Base-by-base conservation (phyloP, 92 coral and sea anemone species). In the Montipora capitata region DNA sequence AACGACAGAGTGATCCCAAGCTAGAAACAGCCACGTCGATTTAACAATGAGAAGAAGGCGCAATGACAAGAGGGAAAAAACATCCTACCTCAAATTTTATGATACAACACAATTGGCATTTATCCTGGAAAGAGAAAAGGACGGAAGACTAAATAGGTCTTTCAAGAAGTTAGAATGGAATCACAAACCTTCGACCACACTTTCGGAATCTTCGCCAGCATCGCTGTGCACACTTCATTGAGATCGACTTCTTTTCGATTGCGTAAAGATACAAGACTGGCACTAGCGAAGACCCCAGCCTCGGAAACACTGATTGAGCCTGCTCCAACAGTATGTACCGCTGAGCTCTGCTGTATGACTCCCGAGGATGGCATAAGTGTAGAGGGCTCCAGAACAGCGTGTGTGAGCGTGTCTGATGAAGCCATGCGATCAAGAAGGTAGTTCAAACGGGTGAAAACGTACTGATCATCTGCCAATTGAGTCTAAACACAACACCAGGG, bases 211-310 rank as follows among this genome's bases (percentile, higher is more conserved):
- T 96, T 98, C 57, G 86, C 38, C 56, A 98, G 73, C 94, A 96
- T 90, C 4, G 99, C 76, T 3, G 91, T 86, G 81, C 99, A 98
- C 11, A 98, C 82, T 54, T 98, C 99, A 75, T 96, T 85, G 75
- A 98, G 85, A 14, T 98, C 99, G 2, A 98, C 96, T 51, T 98
- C 99, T 57, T 91, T 96, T 67, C 98, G 91, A 67, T 92, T 87
- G 20, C 96, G 90, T 38, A 86, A 66, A 10, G 95, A 91, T 27
- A 92, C 94, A 43, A 98, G 90, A 85, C 99, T 98, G 84, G 99
- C 99, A 83, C 99, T 98, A 16, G 99, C 98, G 72, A 96, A 98
- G 61, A 96, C 91, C 40, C 99, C 99, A 11, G 96, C 95, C 78
- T 94, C 95, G 7, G 82, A 88, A 66, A 97, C 91, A 59, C 88